Evolutionary conservation across 2,888 invertebrate species (phyloP).

Genomic region (Tipula unca): DNA sequence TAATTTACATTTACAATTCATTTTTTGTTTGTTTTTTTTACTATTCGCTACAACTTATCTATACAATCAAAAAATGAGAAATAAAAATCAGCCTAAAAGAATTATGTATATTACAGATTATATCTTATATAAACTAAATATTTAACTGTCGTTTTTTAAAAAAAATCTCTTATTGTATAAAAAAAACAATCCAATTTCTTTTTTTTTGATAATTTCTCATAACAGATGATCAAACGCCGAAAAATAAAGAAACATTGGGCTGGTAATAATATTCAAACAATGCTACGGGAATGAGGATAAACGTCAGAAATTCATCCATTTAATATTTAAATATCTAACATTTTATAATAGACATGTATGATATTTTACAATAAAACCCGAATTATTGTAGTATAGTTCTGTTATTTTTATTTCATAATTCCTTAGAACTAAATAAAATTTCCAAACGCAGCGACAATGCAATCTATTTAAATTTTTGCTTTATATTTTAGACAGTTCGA

Average conservation of each 20-base stretch:
- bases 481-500: too few species aligned
- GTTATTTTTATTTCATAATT: too few species aligned
- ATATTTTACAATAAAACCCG: too few species aligned
- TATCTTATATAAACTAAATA: neutral
- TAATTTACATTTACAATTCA: neutral
- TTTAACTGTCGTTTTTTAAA: neutral
- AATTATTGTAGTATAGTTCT: too few species aligned
- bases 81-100: neutral
- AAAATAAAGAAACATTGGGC: neutral
- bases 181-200: neutral
- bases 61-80: neutral
- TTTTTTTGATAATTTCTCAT: neutral
- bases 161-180: neutral
- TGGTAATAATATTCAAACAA: too few species aligned
- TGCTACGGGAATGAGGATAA: too few species aligned
- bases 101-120: neutral
- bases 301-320: too few species aligned
- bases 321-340: too few species aligned
- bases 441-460: too few species aligned
- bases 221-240: neutral
- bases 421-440: too few species aligned
- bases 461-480: too few species aligned
- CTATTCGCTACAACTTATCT: neutral
- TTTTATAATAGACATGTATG: too few species aligned
- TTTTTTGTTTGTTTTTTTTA: neutral